Evolutionary conservation across 2,797 vertebrate species (phyloP), one percentile per base, ranked within the genome.

Genomic region (Chelon labrosus): DNA sequence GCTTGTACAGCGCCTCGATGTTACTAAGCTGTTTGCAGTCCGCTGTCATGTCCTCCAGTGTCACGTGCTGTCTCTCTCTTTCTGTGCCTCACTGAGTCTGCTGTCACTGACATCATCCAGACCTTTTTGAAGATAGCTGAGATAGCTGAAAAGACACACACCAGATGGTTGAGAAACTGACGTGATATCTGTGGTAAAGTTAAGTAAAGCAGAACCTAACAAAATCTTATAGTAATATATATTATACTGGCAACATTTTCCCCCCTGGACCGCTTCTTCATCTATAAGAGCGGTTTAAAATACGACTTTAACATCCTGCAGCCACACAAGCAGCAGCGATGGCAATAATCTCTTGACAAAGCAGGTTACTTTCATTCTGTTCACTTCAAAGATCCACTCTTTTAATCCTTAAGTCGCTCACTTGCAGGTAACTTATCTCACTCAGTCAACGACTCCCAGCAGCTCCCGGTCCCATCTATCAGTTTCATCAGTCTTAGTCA

Each of bases 11-110:
- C 1, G 55, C 65, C 77, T 77, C 80, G 77, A 87, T 90, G 78
- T 82, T 68, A 60, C 75, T 79, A 73, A 88, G 80, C 72, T 86
- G 87, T 88, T 79, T 87, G 75, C 72, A 64, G 80, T 79, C 74
- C 66, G 67, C 88, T 78, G 80, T 83, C 82, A 78, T 80, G 79
- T 81, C 62, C 79, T 71, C 66, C 66, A 47, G 63, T 67, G 63
- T 77, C 54, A 70, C 65, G 46, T 65, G 61, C 65, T 53, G 52
- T 57, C 46, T 70, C 54, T 59, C 47, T 27, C 49, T 31, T 60
- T 76, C 67, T 72, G 58, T 4, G 54, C 54, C 63, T 82, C 66
- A 60, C 41, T 38, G 62, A 69, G 56, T 65, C 65, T 63, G 66
- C 73, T 75, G 66, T 77, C 72, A 10, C 65, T 75, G 53, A 83